These are phyloP conservation scores for Diadophis punctatus DNA, from an alignment of 2,113 vertebrate species.

Conservation along the genomic window DNA sequence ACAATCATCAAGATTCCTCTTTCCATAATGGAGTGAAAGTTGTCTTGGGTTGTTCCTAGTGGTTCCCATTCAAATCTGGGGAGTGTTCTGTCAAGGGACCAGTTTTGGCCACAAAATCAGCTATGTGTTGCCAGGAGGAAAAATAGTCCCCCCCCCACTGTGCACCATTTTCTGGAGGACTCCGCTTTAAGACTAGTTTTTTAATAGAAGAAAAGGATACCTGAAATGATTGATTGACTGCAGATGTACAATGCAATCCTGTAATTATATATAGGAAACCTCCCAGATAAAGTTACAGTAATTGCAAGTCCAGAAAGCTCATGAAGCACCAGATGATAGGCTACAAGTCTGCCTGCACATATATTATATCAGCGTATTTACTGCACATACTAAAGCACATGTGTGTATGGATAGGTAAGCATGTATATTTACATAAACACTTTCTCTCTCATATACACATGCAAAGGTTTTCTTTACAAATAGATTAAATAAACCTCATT, in stretches of 20 bases:
- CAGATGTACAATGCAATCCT: not conserved
- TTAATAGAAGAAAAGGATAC: not conserved
- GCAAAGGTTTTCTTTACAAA: not conserved
- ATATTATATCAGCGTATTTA: not conserved
- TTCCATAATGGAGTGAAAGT: no score
- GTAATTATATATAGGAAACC: not conserved
- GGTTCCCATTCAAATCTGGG: not conserved
- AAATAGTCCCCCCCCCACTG: fast-evolving
- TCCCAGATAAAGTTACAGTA: not conserved
- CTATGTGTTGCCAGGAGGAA: not conserved
- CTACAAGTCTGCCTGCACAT: not conserved
- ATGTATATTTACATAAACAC: not conserved
- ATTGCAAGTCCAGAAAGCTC: not conserved
- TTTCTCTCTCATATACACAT: not conserved
- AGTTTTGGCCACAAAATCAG: not conserved
- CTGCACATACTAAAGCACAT: not conserved
- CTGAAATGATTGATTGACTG: not conserved
- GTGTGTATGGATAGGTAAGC: not conserved
- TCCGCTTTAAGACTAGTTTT: not conserved
- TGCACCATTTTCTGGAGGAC: not conserved
- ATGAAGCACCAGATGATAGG: not conserved
- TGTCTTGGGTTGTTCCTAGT: no score
- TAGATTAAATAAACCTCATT: not conserved
- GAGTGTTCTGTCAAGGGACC: not conserved
- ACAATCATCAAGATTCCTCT: no score